A percentile compares a stretch with the other conserved stretches of the same genome.
Conservation (phyloP, 2,888 invertebrate genomes). For the Eupithecia vulgata region DNA sequence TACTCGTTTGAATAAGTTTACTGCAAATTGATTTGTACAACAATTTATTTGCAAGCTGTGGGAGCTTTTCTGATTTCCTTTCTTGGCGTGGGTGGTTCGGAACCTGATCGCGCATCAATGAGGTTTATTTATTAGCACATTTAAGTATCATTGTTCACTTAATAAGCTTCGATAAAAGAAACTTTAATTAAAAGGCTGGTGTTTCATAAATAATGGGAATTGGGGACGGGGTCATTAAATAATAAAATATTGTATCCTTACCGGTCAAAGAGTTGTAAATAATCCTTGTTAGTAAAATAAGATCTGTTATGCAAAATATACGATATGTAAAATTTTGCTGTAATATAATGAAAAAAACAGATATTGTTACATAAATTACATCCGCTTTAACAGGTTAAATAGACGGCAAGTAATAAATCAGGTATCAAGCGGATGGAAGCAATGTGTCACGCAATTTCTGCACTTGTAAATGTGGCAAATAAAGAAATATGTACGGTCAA, state of each 20-base stretch:
- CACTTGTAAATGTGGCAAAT: conserved; percentile 32
- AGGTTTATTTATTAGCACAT: not conserved
- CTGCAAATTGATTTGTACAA: conserved; percentile 2
- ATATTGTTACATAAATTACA: not conserved
- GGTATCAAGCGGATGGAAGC: conserved; percentile 43
- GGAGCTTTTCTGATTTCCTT: conserved; percentile 2
- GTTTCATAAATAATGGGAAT: not conserved
- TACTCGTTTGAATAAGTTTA: conserved; percentile 2
- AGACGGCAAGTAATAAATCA: conserved; percentile 35
- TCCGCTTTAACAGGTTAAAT: not conserved
- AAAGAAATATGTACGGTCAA: conserved; percentile 20
- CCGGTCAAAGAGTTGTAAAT: not conserved
- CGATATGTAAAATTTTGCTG: not conserved
- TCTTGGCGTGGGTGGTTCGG: not conserved
- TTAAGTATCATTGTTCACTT: not conserved
- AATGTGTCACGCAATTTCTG: conserved; percentile 44
- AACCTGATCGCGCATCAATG: not conserved
- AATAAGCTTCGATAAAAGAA: not conserved
- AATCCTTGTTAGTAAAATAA: not conserved
- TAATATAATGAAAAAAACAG: not conserved
- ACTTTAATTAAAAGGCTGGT: not conserved
- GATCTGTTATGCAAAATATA: not conserved
- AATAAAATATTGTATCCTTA: not conserved
- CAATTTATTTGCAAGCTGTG: not conserved
- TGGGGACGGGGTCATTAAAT: not conserved